phyloP scores from a whole-genome alignment of 1,140 invertebrate genomes.

The Leguminivora glycinivorella region DNA sequence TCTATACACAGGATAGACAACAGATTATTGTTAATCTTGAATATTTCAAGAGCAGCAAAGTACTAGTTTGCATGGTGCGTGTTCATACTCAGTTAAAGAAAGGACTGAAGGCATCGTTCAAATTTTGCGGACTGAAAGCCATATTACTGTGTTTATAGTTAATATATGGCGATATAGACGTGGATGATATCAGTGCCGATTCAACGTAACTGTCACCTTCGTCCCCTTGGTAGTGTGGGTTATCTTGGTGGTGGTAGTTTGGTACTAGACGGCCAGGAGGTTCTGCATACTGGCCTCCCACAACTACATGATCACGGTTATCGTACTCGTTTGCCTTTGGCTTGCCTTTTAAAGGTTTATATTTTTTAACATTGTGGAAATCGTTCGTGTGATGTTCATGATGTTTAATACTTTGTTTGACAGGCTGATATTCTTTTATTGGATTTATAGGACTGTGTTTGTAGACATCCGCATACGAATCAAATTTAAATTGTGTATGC shows the following conservation, averaged over 20 bases:
- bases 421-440: slow-evolving; percentile 27
- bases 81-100: not conserved
- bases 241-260: slow-evolving; percentile 45
- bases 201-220: slow-evolving; percentile 47
- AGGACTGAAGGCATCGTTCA: slow-evolving; percentile 73
- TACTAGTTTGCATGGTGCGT: slow-evolving; percentile 19
- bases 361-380: slow-evolving; percentile 22
- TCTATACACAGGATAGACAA: not conserved
- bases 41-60: not conserved
- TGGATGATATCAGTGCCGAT: slow-evolving; percentile 48
- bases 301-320: slow-evolving; percentile 55
- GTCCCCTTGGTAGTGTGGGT: slow-evolving; percentile 45
- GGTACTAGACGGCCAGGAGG: slow-evolving; percentile 63
- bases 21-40: not conserved
- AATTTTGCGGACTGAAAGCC: slow-evolving; percentile 77
- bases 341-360: slow-evolving; percentile 33
- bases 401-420: slow-evolving; percentile 26
- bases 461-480: slow-evolving; percentile 40
- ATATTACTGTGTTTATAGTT: slow-evolving; percentile 77
- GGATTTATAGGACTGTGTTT: slow-evolving; percentile 30
- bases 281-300: slow-evolving; percentile 73
- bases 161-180: slow-evolving; percentile 64
- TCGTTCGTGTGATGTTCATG: no score
- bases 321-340: slow-evolving; percentile 19
- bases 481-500: slow-evolving; percentile 36